phyloP scores from a whole-genome alignment of 2,888 invertebrate species.

The Germaria angustata region DNA sequence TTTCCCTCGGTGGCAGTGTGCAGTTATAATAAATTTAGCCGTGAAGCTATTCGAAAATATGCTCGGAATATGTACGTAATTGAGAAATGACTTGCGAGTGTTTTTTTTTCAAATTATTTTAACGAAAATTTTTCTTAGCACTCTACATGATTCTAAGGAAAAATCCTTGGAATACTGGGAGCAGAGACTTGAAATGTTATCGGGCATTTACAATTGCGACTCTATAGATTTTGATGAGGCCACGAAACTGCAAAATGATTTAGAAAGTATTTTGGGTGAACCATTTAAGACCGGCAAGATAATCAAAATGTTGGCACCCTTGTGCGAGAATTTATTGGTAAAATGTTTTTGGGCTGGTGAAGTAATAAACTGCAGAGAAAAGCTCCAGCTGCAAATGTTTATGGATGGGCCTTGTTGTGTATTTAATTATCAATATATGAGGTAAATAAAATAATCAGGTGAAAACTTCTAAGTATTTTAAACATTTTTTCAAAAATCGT shows the following conservation, averaged over 20 bases:
- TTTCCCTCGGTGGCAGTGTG: conserved; percentile 73
- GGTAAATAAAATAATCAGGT: conserved; percentile 21
- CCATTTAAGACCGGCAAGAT: conserved; percentile 18
- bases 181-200: conserved; percentile 68
- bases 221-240: conserved; percentile 67
- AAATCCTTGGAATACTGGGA: conserved; percentile 63
- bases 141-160: neutral
- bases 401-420: conserved; percentile 73
- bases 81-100: neutral
- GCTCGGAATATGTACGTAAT: conserved; percentile 65
- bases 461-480: no score
- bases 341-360: conserved; percentile 70
- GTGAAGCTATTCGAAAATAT: conserved; percentile 64
- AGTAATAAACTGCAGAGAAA: conserved; percentile 67
- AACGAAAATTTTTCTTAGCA: neutral
- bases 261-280: conserved; percentile 51
- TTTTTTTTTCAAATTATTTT: neutral
- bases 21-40: conserved; percentile 74
- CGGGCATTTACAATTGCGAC: conserved; percentile 69
- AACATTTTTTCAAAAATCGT: no score
- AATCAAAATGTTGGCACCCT: conserved; percentile 69
- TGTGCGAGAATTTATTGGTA: conserved; percentile 71
- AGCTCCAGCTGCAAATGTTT: conserved; percentile 68
- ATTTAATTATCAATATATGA: conserved; percentile 69
- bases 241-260: conserved; percentile 61